A percentile compares a stretch with the other conserved stretches of the same genome.
These are phyloP conservation scores for Entomobrya proxima DNA, from an alignment of 2,888 invertebrate genomes.

Conservation along the genomic window DNA sequence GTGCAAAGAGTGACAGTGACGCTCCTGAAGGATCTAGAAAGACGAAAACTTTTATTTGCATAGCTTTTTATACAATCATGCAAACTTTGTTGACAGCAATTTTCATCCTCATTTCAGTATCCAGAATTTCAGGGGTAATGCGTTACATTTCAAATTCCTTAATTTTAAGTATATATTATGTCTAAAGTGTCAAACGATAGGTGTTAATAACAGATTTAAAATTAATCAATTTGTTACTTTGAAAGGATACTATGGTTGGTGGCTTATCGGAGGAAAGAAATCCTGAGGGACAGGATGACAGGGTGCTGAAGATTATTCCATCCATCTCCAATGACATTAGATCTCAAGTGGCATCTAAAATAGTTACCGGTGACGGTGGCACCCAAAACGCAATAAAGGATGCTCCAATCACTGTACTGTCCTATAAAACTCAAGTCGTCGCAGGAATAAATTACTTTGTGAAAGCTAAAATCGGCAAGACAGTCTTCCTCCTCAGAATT, in stretches of 20 bases:
- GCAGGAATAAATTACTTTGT: constrained; percentile 55
- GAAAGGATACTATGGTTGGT: neutral
- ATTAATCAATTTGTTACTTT: too few species aligned
- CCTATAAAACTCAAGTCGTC: constrained; percentile 51
- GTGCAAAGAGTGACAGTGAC: too few species aligned
- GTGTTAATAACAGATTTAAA: too few species aligned
- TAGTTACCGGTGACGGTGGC: neutral
- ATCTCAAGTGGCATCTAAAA: constrained; percentile 12
- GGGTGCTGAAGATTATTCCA: neutral
- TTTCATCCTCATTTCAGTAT: neutral
- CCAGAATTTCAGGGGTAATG: neutral
- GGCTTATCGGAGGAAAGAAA: constrained; percentile 35
- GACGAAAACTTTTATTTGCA: too few species aligned
- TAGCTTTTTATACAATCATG: too few species aligned
- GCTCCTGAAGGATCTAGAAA: too few species aligned
- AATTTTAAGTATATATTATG: too few species aligned
- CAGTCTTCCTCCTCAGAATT: constrained; percentile 33
- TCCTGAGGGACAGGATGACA: constrained; percentile 5
- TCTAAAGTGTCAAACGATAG: too few species aligned
- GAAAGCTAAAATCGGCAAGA: constrained; percentile 35
- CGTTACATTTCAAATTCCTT: neutral
- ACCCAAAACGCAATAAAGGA: neutral
- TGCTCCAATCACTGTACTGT: neutral
- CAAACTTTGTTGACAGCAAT: neutral
- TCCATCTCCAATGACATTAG: constrained; percentile 6